phyloP scores from a whole-genome alignment of 64 coral and sea anemone genomes.

The Montipora efflorescens region DNA sequence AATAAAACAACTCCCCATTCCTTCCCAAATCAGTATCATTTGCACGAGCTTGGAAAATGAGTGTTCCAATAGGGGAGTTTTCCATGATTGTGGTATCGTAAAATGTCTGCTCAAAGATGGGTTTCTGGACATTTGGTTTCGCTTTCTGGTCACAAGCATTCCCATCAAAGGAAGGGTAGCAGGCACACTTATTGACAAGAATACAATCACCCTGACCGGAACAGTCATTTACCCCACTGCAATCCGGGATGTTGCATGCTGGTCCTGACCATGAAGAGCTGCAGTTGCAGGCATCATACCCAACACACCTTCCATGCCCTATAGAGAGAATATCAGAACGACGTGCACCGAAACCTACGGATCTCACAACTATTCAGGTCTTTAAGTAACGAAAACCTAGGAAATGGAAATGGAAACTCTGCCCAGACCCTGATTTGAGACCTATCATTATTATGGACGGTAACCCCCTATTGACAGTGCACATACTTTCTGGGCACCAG shows the following conservation, averaged over 20 bases:
- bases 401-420: too few relatives aligned
- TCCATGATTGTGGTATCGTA: constrained; percentile 28
- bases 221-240: constrained; percentile 32
- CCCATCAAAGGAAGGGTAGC: constrained; percentile 37
- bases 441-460: background rate
- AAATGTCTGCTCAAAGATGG: constrained; percentile 8
- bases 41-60: constrained; percentile 60
- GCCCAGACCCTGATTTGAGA: background rate
- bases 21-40: constrained; percentile 75
- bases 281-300: constrained; percentile 41
- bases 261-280: constrained; percentile 30
- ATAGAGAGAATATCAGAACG: background rate
- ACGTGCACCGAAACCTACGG: background rate
- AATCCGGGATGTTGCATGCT: constrained; percentile 55
- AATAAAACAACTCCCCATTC: constrained; percentile 80
- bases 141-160: constrained; percentile 21
- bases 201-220: constrained; percentile 55
- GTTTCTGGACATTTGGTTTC: constrained; percentile 37
- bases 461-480: too few relatives aligned
- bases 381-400: background rate
- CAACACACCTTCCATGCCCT: constrained; percentile 48
- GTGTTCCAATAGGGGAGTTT: constrained; percentile 16
- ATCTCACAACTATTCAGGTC: background rate
- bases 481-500: too few relatives aligned
- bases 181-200: constrained; percentile 14